Evolutionary conservation across 1,140 invertebrate genomes (phyloP).

Genomic region (Belonocnema kinseyi): DNA sequence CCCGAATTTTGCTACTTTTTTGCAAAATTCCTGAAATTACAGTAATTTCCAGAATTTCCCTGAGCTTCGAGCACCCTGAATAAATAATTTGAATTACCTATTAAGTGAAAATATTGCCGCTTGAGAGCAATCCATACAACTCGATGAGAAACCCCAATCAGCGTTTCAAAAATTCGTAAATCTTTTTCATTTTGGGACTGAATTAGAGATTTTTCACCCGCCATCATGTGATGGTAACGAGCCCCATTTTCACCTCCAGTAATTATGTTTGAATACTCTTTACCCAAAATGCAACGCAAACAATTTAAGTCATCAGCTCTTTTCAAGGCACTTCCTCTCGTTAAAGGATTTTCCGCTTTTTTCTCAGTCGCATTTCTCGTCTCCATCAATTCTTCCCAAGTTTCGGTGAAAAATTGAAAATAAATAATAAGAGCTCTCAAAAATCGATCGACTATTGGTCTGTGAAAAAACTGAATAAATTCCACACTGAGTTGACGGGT

Average conservation of each 20-base stretch:
- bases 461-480: constrained; percentile 79
- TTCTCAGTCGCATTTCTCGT: constrained; percentile 76
- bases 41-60: too few relatives aligned
- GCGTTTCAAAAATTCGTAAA: constrained; percentile 77
- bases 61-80: background rate
- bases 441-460: constrained; percentile 78
- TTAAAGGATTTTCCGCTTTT: constrained; percentile 78
- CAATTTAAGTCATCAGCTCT: constrained; percentile 77
- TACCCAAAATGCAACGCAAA: constrained; percentile 77
- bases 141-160: constrained; percentile 77
- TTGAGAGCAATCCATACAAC: constrained; percentile 80
- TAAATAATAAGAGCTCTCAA: constrained; percentile 79
- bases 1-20: too few relatives aligned
- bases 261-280: constrained; percentile 79
- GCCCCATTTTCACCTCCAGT: constrained; percentile 71
- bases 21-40: too few relatives aligned
- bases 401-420: constrained; percentile 79
- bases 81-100: constrained; percentile 68
- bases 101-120: constrained; percentile 77
- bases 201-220: constrained; percentile 68
- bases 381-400: constrained; percentile 76
- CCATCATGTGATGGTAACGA: constrained; percentile 78
- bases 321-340: constrained; percentile 74
- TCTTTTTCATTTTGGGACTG: constrained; percentile 79
- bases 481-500: constrained; percentile 74